Conservation (phyloP, 2,888 invertebrate genomes). For the Hofmannophila pseudospretella region DNA sequence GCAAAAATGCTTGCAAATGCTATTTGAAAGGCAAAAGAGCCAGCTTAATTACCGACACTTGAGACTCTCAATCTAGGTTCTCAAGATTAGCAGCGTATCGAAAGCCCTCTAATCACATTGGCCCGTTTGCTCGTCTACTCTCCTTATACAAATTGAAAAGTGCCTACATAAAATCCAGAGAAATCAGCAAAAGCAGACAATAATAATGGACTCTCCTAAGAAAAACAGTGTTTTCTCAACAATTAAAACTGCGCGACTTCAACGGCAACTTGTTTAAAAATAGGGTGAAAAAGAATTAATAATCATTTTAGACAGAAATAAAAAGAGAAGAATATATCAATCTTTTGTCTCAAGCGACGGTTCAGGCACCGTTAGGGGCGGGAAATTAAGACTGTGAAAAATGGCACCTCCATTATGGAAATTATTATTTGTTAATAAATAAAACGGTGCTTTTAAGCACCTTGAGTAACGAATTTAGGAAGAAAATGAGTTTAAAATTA, state of each 20-base stretch:
- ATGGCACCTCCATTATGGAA: slow-evolving; percentile 59
- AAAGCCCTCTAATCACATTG: no score
- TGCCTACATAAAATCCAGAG: no score
- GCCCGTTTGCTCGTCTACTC: no score
- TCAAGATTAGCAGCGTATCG: no score
- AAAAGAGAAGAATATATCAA: slow-evolving; percentile 68
- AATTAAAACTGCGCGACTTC: slow-evolving; percentile 1
- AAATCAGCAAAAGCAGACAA: no score
- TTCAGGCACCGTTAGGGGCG: slow-evolving; percentile 31
- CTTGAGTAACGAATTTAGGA: slow-evolving; percentile 25
- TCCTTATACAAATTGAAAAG: no score
- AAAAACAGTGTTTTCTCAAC: neutral
- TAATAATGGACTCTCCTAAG: neutral
- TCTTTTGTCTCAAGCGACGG: slow-evolving; percentile 61
- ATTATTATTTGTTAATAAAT: slow-evolving; percentile 64
- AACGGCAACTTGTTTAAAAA: slow-evolving; percentile 5
- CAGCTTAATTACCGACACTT: no score
- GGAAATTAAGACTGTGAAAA: slow-evolving; percentile 64
- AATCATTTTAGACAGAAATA: slow-evolving; percentile 64
- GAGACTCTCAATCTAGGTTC: no score
- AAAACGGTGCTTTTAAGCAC: slow-evolving; percentile 31
- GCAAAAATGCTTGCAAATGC: no score
- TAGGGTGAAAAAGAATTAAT: slow-evolving; percentile 46
- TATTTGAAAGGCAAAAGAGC: no score
- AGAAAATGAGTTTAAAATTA: neutral